These are phyloP conservation scores for Streblospio benedicti DNA, from an alignment of 1,140 invertebrate species.

Conservation along the genomic window DNA sequence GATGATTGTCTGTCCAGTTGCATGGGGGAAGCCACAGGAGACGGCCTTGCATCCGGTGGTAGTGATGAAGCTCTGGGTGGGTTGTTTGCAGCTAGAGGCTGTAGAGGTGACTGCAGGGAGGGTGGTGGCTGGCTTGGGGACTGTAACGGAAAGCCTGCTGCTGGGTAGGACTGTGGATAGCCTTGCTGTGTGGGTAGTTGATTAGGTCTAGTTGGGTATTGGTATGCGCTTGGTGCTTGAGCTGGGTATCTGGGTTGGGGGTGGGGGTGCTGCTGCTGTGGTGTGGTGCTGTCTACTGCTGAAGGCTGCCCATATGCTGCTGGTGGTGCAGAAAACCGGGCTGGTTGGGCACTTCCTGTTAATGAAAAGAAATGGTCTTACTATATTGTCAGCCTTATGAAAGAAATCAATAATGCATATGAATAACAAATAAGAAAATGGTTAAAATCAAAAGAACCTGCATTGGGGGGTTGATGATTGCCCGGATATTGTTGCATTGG, in stretches of 20 bases:
- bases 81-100: conserved; percentile 9
- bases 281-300: too few relatives aligned
- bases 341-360: too few relatives aligned
- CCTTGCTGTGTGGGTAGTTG: conserved; percentile 1
- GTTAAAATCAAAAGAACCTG: too few relatives aligned
- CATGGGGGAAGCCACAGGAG: not conserved
- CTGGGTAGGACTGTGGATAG: not conserved
- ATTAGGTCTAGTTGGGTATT: not conserved
- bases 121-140: not conserved
- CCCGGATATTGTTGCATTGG: too few relatives aligned
- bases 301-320: too few relatives aligned
- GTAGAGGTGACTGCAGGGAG: conserved; percentile 5
- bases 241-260: conserved; percentile 6
- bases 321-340: too few relatives aligned
- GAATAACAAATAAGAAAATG: too few relatives aligned
- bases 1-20: conserved; percentile 24
- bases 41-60: not conserved
- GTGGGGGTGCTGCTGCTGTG: not conserved
- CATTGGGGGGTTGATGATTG: too few relatives aligned
- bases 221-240: conserved; percentile 8
- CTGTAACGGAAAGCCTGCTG: too few relatives aligned
- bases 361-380: too few relatives aligned
- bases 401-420: too few relatives aligned
- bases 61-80: conserved; percentile 4
- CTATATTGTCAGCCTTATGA: too few relatives aligned